Conservation (phyloP, 2,888 invertebrate species). For the Pelosia muscerda region DNA sequence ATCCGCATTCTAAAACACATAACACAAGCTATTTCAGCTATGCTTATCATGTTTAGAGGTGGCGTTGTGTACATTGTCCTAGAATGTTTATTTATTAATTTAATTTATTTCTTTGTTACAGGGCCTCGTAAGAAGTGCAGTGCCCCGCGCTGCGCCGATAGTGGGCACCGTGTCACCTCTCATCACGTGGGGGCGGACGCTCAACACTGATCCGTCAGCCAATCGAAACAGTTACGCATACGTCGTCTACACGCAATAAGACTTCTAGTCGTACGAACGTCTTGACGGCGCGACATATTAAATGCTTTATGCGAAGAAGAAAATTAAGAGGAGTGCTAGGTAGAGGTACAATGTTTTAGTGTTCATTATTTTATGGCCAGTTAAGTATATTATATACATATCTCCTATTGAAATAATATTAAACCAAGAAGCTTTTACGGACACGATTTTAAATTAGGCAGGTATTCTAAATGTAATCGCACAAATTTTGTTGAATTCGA, state of each 20-base stretch:
- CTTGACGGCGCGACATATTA: background rate
- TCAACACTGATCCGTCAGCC: conserved; percentile 78
- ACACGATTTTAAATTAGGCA: conserved; percentile 26
- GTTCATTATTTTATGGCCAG: conserved; percentile 41
- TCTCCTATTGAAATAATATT: conserved; percentile 37
- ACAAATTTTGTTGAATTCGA: background rate
- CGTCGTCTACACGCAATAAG: conserved; percentile 68
- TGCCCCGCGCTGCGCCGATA: conserved; percentile 80
- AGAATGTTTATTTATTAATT: too few relatives aligned
- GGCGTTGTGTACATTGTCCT: too few relatives aligned
- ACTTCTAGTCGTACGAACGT: conserved; percentile 13
- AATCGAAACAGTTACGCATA: conserved; percentile 73
- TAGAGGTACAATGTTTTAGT: conserved; percentile 54
- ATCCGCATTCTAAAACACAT: too few relatives aligned
- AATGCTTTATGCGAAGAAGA: background rate
- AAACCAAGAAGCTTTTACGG: conserved; percentile 28
- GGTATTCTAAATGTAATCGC: conserved; percentile 24
- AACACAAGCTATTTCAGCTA: too few relatives aligned
- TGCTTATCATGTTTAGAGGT: too few relatives aligned
- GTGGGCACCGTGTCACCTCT: conserved; percentile 84
- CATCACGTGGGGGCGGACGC: conserved; percentile 81
- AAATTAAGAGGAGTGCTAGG: conserved; percentile 28
- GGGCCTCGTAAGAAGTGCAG: conserved; percentile 75
- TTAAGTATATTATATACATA: conserved; percentile 33
- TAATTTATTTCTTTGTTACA: conserved; percentile 66